Evolutionary conservation across 2,888 invertebrate species (phyloP).

Genomic region (Pheosia gnoma): DNA sequence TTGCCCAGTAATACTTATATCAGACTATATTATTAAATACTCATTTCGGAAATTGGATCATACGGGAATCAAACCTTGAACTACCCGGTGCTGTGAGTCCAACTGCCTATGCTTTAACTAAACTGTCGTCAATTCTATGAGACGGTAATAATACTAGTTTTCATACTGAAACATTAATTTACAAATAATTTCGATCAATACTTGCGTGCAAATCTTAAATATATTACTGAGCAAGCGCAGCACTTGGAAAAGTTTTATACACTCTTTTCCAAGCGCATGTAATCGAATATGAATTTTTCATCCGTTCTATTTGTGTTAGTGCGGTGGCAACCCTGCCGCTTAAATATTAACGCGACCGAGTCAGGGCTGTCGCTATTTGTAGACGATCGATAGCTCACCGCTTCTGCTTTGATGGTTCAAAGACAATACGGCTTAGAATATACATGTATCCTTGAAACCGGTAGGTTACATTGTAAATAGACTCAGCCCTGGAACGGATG

Average conservation of each 20-base stretch:
- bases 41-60: no score
- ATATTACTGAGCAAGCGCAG: background rate
- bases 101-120: no score
- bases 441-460: background rate
- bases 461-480: background rate
- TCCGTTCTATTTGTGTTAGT: constrained; percentile 7
- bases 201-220: no score
- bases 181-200: no score
- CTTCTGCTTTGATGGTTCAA: background rate
- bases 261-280: background rate
- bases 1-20: no score
- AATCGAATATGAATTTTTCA: constrained; percentile 5
- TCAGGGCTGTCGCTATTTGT: constrained; percentile 28
- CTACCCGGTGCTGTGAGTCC: no score
- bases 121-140: no score
- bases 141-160: no score
- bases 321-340: constrained; percentile 20
- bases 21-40: no score
- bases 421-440: background rate
- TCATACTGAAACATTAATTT: no score
- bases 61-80: no score
- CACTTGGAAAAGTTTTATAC: background rate
- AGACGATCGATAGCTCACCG: constrained; percentile 16
- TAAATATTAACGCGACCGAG: constrained; percentile 23
- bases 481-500: no score